These are phyloP conservation scores for Peromyscus leucopus DNA, from an alignment of 2,113 vertebrate species.

Conservation along the genomic window DNA sequence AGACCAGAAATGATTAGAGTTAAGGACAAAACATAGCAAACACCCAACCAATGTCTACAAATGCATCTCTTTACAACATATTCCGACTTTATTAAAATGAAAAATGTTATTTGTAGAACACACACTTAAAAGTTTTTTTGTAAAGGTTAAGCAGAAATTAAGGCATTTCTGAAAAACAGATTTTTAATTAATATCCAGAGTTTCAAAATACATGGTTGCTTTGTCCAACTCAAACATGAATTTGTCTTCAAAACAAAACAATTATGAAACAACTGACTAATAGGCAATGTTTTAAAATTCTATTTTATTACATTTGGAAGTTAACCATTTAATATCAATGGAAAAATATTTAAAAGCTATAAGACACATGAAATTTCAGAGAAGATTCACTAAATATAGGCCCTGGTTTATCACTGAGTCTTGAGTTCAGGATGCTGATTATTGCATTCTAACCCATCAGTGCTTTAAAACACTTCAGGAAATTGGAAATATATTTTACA, in stretches of 20 bases:
- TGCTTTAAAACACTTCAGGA: slow-evolving; percentile 37
- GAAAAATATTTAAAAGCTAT: background rate
- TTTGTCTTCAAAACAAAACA: slow-evolving; percentile 7
- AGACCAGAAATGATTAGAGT: background rate
- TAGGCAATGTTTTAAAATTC: background rate
- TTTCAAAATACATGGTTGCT: background rate
- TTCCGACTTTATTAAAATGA: background rate
- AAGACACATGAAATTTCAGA: background rate
- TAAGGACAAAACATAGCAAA: background rate
- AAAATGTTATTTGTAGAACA: background rate
- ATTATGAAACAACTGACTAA: background rate
- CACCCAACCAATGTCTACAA: background rate
- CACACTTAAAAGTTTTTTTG: background rate
- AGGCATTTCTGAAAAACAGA: slow-evolving; percentile 34
- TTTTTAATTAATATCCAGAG: slow-evolving; percentile 11
- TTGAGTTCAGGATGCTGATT: background rate
- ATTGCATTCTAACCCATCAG: background rate
- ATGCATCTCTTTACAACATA: background rate
- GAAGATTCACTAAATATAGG: background rate
- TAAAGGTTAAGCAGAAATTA: background rate
- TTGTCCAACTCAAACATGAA: background rate
- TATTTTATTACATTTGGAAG: slow-evolving; percentile 3
- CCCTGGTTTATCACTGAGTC: background rate
- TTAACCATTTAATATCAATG: background rate
- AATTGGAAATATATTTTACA: slow-evolving; percentile 7